Base-by-base conservation (phyloP, 2,888 invertebrate species). In the Cecidostiba fungosa region DNA sequence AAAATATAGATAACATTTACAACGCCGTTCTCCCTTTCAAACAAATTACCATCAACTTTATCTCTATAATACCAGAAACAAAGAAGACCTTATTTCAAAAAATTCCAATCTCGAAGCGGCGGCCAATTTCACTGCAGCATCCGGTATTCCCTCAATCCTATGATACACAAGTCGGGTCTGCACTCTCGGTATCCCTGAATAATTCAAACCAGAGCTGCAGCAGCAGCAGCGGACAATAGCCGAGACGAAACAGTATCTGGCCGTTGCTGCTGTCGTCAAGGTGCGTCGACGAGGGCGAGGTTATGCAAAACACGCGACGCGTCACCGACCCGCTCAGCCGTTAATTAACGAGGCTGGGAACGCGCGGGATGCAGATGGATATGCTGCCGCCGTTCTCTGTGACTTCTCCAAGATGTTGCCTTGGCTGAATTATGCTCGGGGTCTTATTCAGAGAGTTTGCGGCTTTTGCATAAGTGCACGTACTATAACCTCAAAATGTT, bases 221-320 rank as follows among this genome's bases (percentile, higher is more conserved):
- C 29, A 12, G 12, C 23, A 14, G 26, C 66, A 16, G 16, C 66
- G 66, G 29, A 66, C 66, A 66, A 66, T 66, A 66, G 66, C 29
- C 66, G 66, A 23, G 66, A 66, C 26, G 66, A 66, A 66, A 66
- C 66, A 66, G 29, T 66, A 66, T 66, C 66, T 66, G 66, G 66
- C 59, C 26, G 66, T 5, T 3, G 29, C 62, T 62, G 62, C 62
- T 66, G 62, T 66, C 62, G 62, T 66, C 66, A 66, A 72, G 39
- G 72, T 72, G 39, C 39, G n/a, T 12, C 39, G 5, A 39, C 72
- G 72, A 39, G 39, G 36, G 43, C 72, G 72, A 39, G 72, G 39
- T 72, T 72, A 72, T 72, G 72, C 72, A 72, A 72, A 72, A 72
- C 39, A 23, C 72, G 72, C 72, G 72, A 36, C 72, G 66, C 66